Conservation (phyloP, 2,797 vertebrate species). For the Psittacula echo region DNA sequence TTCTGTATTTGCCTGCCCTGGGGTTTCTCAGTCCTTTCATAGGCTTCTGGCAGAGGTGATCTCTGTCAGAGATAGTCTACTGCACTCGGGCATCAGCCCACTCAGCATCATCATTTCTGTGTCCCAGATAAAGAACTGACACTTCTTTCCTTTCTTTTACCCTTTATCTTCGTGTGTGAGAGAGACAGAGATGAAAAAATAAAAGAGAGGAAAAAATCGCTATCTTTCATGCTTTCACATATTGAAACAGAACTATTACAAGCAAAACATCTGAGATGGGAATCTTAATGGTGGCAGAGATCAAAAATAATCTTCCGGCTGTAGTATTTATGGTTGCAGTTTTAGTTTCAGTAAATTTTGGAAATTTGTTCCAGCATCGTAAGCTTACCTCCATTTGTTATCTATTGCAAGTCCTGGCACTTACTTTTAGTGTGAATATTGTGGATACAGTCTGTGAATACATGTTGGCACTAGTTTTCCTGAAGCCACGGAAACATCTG, state of each 20-base stretch:
- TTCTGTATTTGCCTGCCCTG: not conserved
- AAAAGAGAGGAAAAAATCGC: not conserved
- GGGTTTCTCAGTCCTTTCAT: not conserved
- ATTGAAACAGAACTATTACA: slow-evolving; percentile 27
- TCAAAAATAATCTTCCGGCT: slow-evolving; percentile 71
- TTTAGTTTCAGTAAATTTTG: slow-evolving; percentile 54
- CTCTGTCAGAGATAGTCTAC: not conserved
- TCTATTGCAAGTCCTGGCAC: slow-evolving; percentile 50
- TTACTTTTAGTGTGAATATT: not conserved
- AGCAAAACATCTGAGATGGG: slow-evolving; percentile 42
- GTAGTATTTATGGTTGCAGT: slow-evolving; percentile 59
- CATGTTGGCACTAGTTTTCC: slow-evolving; percentile 45
- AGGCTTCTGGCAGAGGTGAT: not conserved
- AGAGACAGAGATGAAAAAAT: not conserved
- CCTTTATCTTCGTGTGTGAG: not conserved
- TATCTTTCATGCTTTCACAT: not conserved
- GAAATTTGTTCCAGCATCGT: slow-evolving; percentile 57
- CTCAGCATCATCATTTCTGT: not conserved
- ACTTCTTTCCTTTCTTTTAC: slow-evolving; percentile 20
- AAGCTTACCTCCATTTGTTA: slow-evolving; percentile 61
- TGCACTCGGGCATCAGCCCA: not conserved
- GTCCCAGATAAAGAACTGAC: not conserved
- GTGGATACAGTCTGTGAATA: not conserved
- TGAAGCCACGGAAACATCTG: slow-evolving; percentile 73
- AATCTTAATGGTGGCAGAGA: slow-evolving; percentile 55